Evolutionary conservation across 2,113 vertebrate species (phyloP).

Genomic region (Telmatochromis sp.): DNA sequence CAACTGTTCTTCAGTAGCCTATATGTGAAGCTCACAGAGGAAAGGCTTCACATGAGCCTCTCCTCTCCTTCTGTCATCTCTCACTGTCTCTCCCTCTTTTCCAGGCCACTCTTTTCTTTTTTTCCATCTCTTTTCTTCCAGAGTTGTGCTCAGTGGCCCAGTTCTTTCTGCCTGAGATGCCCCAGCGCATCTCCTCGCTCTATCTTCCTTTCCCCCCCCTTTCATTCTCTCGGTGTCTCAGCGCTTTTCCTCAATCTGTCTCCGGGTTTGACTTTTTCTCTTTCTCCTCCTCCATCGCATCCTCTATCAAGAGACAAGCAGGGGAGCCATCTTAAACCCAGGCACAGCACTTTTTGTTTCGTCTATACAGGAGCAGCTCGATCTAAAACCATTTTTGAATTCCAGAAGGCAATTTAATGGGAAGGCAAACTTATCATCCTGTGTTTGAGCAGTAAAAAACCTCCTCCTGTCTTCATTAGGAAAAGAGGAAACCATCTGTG

Average conservation of each 20-base stretch:
- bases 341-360: not conserved
- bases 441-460: not conserved
- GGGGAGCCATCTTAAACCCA: constrained; percentile 33
- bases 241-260: not conserved
- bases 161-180: constrained; percentile 52
- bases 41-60: constrained; percentile 1
- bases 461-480: not conserved
- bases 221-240: not conserved
- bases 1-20: constrained; percentile 23
- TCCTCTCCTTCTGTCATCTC: constrained; percentile 33
- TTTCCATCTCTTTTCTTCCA: constrained; percentile 29
- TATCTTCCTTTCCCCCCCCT: not conserved
- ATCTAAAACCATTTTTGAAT: constrained; percentile 2
- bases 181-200: constrained; percentile 13
- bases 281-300: not conserved
- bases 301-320: not conserved
- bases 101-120: constrained; percentile 40
- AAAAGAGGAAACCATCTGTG: not conserved
- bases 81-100: constrained; percentile 20
- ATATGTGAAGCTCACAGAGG: constrained; percentile 5
- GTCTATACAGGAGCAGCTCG: not conserved
- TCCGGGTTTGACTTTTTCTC: not conserved
- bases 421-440: not conserved
- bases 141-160: constrained; percentile 58
- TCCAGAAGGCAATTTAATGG: not conserved